Conservation (phyloP, 2,113 vertebrate genomes). For the Zosterops borbonicus region DNA sequence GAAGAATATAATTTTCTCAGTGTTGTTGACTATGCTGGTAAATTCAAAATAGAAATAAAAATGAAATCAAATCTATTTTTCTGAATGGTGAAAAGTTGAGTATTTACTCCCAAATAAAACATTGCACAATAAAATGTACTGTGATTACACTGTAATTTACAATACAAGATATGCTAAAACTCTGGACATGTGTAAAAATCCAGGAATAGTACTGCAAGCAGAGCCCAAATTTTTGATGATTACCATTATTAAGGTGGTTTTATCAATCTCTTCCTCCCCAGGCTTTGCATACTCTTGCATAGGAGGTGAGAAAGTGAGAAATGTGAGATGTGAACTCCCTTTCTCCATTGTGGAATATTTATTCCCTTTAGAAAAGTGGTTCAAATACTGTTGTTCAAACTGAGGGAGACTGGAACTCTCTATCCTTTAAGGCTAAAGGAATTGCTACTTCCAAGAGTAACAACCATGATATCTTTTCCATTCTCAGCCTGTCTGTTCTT, state of each 20-base stretch:
- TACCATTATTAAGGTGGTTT: neutral
- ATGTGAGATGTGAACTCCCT: neutral
- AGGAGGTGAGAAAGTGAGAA: neutral
- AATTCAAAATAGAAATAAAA: neutral
- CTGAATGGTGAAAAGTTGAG: neutral
- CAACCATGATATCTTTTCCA: neutral
- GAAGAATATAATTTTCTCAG: neutral
- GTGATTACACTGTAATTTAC: neutral
- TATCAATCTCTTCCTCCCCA: accelerated
- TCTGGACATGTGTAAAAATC: accelerated
- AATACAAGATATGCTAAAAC: neutral
- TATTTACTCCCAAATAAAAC: neutral
- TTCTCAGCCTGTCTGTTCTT: neutral
- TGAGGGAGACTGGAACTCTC: neutral
- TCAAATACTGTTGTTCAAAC: neutral
- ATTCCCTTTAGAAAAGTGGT: neutral
- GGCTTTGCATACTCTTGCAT: neutral
- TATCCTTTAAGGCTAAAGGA: neutral
- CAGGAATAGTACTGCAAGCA: neutral
- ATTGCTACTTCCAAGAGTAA: neutral
- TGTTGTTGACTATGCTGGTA: neutral
- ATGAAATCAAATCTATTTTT: neutral
- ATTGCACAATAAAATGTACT: neutral
- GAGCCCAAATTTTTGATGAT: neutral
- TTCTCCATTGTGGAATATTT: neutral